Conservation (phyloP, 1,140 invertebrate species). For the Nixonia krombeini region DNA sequence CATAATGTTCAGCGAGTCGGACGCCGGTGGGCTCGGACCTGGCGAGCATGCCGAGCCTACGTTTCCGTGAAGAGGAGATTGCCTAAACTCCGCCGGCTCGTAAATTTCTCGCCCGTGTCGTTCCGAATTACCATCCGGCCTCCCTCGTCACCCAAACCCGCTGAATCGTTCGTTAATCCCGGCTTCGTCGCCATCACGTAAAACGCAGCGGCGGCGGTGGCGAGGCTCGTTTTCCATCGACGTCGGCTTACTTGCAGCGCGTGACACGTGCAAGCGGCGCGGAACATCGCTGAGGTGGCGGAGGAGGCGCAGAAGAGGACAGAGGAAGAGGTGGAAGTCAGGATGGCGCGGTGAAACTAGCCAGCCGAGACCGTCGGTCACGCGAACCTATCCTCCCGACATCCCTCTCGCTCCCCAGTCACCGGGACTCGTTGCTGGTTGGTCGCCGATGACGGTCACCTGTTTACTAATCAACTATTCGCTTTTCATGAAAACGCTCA, state of each 20-base stretch:
- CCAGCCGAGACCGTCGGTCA: conserved; percentile 57
- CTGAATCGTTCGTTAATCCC: too few species aligned
- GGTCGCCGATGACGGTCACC: conserved; percentile 30
- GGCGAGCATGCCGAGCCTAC: conserved; percentile 22
- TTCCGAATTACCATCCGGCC: too few species aligned
- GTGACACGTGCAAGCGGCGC: conserved; percentile 23
- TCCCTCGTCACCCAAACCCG: too few species aligned
- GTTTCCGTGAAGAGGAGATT: conserved; percentile 18
- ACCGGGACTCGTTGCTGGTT: conserved; percentile 19
- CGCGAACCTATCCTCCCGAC: conserved; percentile 50
- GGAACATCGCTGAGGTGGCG: conserved; percentile 12
- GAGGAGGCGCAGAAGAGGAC: conserved; percentile 17
- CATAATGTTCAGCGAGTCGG: conserved; percentile 59
- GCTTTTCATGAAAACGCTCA: too few species aligned
- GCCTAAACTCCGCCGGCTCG: conserved; percentile 8
- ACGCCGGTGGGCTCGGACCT: conserved; percentile 13
- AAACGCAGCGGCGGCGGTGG: conserved; percentile 20
- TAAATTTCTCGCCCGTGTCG: conserved; percentile 6
- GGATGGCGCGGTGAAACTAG: conserved; percentile 55
- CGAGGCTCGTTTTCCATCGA: conserved; percentile 12
- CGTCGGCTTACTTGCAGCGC: conserved; percentile 12
- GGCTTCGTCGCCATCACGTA: too few species aligned
- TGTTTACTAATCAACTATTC: too few species aligned
- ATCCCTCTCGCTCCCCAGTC: too few species aligned
- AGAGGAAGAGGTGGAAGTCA: conserved; percentile 37